phyloP scores from a whole-genome alignment of 1,140 invertebrate species.

The Oscheius sp. region DNA sequence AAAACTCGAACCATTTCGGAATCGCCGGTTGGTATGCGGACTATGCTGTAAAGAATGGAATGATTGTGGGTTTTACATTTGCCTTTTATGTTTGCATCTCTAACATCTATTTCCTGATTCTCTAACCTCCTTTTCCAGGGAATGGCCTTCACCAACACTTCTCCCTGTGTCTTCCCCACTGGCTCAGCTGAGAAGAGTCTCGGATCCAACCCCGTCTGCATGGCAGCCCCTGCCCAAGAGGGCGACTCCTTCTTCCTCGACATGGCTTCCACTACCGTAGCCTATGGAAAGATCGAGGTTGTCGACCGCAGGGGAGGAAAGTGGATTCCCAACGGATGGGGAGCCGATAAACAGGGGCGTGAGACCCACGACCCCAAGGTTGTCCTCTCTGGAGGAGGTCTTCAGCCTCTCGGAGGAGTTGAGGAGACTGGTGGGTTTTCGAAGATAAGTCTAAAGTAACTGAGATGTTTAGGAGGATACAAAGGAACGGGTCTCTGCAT shows the following conservation, averaged over 20 bases:
- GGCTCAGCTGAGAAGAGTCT: constrained; percentile 72
- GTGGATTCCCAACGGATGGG: constrained; percentile 79
- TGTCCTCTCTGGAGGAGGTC: constrained; percentile 68
- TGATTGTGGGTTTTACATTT: constrained; percentile 67
- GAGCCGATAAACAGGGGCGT: constrained; percentile 71
- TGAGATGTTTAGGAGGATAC: constrained; percentile 68
- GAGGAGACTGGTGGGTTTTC: constrained; percentile 64
- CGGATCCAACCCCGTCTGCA: constrained; percentile 83
- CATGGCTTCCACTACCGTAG: constrained; percentile 87
- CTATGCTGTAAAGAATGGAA: constrained; percentile 72
- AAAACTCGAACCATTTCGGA: constrained; percentile 85
- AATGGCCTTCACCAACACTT: constrained; percentile 87
- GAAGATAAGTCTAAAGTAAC: neutral
- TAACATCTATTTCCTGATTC: neutral
- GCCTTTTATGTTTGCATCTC: neutral
- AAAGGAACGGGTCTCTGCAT: constrained; percentile 84
- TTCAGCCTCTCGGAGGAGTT: constrained; percentile 81
- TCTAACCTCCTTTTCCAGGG: constrained; percentile 66
- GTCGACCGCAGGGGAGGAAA: constrained; percentile 48
- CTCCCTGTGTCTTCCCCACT: constrained; percentile 81
- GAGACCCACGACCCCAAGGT: constrained; percentile 70
- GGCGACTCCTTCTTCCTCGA: constrained; percentile 81
- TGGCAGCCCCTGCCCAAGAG: constrained; percentile 73
- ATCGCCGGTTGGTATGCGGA: constrained; percentile 84
- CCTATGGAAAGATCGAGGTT: constrained; percentile 71